Conservation (phyloP, 2,113 vertebrate genomes). For the Aleadryas rufinucha region DNA sequence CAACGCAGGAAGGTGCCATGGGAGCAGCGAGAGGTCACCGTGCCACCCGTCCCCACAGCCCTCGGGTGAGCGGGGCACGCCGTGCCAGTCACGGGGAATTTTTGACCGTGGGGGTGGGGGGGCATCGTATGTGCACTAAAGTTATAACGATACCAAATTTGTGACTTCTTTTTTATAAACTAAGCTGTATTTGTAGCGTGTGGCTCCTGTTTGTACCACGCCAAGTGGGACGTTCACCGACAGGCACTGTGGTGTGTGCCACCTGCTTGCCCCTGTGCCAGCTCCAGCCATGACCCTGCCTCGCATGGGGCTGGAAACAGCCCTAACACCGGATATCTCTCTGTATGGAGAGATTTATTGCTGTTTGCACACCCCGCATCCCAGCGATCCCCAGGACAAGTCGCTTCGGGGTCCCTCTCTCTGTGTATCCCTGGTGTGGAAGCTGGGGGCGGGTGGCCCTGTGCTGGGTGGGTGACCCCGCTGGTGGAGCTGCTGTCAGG, state of each 20-base stretch:
- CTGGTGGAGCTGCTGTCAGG: neutral
- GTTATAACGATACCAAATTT: conserved; percentile 63
- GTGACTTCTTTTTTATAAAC: conserved; percentile 18
- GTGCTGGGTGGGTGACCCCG: neutral
- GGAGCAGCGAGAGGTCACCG: neutral
- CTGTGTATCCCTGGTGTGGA: rapidly evolving
- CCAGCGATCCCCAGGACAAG: neutral
- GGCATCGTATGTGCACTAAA: conserved; percentile 60
- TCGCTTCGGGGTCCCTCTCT: neutral
- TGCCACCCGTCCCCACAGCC: neutral
- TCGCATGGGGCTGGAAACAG: neutral
- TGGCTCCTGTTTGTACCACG: neutral
- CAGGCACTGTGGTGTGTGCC: rapidly evolving
- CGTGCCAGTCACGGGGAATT: neutral
- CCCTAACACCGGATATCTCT: rapidly evolving
- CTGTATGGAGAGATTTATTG: rapidly evolving
- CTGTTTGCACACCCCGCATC: neutral
- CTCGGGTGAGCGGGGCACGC: neutral
- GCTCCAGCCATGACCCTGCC: neutral
- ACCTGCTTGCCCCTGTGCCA: neutral
- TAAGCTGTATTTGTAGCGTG: conserved; percentile 20
- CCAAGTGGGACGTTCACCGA: neutral
- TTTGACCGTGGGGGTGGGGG: neutral
- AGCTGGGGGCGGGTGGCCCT: rapidly evolving
- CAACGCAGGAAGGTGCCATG: rapidly evolving